Evolutionary conservation across 2,888 invertebrate species (phyloP).

Genomic region (Endomychus coccineus): DNA sequence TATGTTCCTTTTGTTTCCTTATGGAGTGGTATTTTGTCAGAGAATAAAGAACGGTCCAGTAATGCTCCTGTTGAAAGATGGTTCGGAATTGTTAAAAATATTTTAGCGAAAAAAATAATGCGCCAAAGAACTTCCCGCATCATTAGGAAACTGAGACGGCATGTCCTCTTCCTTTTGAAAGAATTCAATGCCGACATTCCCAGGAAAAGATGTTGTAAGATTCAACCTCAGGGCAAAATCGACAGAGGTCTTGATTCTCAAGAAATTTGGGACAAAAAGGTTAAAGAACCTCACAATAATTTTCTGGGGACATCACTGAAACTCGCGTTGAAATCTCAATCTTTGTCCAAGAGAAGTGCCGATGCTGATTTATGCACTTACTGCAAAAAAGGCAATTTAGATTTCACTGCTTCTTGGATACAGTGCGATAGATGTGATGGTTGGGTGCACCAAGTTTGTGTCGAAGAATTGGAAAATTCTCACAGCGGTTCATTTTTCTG

Average conservation of each 20-base stretch:
- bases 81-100: conserved; percentile 3
- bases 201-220: not conserved
- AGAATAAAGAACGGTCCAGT: not conserved
- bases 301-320: conserved; percentile 3
- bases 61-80: conserved; percentile 8
- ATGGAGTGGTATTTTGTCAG: conserved; percentile 4
- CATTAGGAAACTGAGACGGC: not conserved
- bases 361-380: conserved; percentile 4
- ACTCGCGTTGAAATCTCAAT: conserved; percentile 1
- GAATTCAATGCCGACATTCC: not conserved
- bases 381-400: conserved; percentile 4
- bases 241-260: conserved; percentile 1
- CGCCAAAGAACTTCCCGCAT: conserved; percentile 1
- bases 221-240: not conserved
- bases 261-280: conserved; percentile 5
- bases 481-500: not conserved
- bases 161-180: conserved; percentile 1
- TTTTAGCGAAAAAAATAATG: conserved; percentile 1
- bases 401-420: conserved; percentile 2
- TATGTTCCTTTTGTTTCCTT: too few relatives aligned
- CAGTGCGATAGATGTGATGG: conserved; percentile 2
- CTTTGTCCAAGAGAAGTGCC: too few relatives aligned
- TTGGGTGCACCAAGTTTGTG: conserved; percentile 4
- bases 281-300: too few relatives aligned
- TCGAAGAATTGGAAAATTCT: not conserved